Conservation (phyloP, 2,113 vertebrate genomes). For the Chlamydotis undulata region DNA sequence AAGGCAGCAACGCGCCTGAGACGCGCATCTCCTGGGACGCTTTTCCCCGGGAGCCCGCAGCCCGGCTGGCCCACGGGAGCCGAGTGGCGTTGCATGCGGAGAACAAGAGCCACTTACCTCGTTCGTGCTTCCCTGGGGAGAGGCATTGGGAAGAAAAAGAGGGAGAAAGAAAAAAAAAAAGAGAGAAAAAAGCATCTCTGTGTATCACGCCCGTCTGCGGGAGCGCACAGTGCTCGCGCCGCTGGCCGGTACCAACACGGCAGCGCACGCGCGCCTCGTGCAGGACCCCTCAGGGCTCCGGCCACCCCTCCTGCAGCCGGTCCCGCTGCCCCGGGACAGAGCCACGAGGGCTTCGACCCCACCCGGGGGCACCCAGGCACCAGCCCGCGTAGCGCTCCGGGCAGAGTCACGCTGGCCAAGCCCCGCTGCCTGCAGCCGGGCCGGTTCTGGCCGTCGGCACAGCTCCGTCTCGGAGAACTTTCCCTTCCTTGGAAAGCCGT, state of each 20-base stretch:
- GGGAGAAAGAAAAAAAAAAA: constrained; percentile 35
- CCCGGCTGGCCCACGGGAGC: fast-evolving
- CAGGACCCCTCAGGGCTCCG: neutral
- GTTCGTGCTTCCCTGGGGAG: constrained; percentile 93
- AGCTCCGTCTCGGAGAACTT: neutral
- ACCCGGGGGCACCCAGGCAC: fast-evolving
- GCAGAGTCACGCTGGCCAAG: fast-evolving
- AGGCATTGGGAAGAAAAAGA: constrained; percentile 59
- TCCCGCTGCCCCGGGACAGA: fast-evolving
- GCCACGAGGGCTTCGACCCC: neutral
- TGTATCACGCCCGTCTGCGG: constrained; percentile 10
- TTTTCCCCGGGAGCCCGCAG: neutral
- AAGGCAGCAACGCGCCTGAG: neutral
- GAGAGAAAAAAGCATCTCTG: constrained; percentile 19
- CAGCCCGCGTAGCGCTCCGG: neutral
- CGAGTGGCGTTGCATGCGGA: fast-evolving
- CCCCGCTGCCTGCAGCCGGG: neutral
- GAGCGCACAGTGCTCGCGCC: neutral
- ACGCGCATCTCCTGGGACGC: fast-evolving
- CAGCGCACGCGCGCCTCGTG: neutral
- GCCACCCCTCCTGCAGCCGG: neutral
- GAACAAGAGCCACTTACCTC: constrained; percentile 84
- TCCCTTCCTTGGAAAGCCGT: neutral
- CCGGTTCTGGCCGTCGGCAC: neutral
- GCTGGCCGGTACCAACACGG: fast-evolving